phyloP scores from a whole-genome alignment of 2,888 invertebrate species.

The Trisateles emortualis region DNA sequence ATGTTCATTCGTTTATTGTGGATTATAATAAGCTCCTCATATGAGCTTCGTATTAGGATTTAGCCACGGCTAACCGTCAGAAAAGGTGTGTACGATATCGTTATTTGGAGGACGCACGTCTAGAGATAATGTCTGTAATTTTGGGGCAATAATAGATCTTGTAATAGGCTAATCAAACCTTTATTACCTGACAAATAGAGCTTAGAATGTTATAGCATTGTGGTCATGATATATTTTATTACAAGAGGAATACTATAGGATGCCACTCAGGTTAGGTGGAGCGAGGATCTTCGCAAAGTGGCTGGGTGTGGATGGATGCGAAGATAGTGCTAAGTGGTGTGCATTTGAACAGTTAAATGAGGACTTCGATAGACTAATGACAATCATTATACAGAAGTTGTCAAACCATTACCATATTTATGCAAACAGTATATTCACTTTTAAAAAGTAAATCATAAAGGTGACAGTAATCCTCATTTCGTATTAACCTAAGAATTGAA shows the following conservation, averaged over 20 bases:
- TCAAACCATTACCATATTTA: no score
- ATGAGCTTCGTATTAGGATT: conserved; percentile 35
- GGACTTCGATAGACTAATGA: no score
- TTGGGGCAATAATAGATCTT: background rate
- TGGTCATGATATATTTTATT: background rate
- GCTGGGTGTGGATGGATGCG: no score
- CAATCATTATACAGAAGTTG: no score
- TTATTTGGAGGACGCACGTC: conserved; percentile 4
- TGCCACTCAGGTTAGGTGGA: no score
- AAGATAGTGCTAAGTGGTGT: no score
- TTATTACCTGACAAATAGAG: background rate
- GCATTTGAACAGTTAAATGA: no score
- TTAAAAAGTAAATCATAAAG: no score
- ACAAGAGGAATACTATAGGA: no score
- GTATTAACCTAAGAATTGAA: background rate
- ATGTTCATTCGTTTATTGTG: conserved; percentile 48
- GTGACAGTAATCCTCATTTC: background rate
- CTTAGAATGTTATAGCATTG: background rate
- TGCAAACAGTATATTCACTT: no score
- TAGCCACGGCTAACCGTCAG: conserved; percentile 16
- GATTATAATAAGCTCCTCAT: conserved; percentile 47
- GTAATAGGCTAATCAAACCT: background rate
- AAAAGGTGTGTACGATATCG: conserved; percentile 1
- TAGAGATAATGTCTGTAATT: conserved; percentile 11
- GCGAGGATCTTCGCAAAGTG: no score